Evolutionary conservation across 2,888 invertebrate genomes (phyloP).

Genomic region (Andrena bicolor): DNA sequence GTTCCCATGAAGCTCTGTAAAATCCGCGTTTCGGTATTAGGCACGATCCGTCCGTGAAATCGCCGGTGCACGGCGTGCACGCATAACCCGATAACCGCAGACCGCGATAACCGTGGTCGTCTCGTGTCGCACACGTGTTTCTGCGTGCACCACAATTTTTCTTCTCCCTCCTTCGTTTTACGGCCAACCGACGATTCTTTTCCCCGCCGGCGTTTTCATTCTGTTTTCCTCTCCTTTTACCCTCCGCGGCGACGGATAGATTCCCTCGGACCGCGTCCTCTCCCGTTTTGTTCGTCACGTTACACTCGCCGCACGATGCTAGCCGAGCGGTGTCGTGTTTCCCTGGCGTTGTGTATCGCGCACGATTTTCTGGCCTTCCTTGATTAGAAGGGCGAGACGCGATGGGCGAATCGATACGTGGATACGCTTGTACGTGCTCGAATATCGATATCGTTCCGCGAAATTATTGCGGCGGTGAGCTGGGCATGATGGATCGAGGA

Average conservation of each 20-base stretch:
- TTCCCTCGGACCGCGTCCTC: slow-evolving; percentile 14
- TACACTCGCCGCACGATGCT: neutral
- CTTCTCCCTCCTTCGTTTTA: too few species aligned
- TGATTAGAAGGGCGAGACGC: slow-evolving; percentile 30
- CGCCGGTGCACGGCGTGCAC: slow-evolving; percentile 21
- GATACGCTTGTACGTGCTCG: neutral
- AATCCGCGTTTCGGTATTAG: slow-evolving; percentile 66
- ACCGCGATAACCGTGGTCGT: slow-evolving; percentile 62
- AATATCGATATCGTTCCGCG: slow-evolving; percentile 42
- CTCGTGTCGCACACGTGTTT: slow-evolving; percentile 42
- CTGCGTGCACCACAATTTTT: neutral
- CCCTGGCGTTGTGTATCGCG: slow-evolving; percentile 31
- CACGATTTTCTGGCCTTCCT: slow-evolving; percentile 44
- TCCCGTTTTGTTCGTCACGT: slow-evolving; percentile 37
- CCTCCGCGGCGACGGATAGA: slow-evolving; percentile 1
- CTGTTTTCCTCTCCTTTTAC: neutral
- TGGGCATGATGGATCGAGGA: neutral
- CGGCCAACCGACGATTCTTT: neutral
- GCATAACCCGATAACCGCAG: slow-evolving; percentile 63
- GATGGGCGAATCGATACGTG: slow-evolving; percentile 39
- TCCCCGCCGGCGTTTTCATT: neutral
- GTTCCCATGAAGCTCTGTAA: slow-evolving; percentile 62
- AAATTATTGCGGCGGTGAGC: slow-evolving; percentile 33
- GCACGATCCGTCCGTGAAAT: slow-evolving; percentile 62
- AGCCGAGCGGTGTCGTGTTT: slow-evolving; percentile 39